A percentile compares a stretch with the other conserved stretches of the same genome.
Conservation (phyloP, 2,888 invertebrate species). For the Agrotis segetum region DNA sequence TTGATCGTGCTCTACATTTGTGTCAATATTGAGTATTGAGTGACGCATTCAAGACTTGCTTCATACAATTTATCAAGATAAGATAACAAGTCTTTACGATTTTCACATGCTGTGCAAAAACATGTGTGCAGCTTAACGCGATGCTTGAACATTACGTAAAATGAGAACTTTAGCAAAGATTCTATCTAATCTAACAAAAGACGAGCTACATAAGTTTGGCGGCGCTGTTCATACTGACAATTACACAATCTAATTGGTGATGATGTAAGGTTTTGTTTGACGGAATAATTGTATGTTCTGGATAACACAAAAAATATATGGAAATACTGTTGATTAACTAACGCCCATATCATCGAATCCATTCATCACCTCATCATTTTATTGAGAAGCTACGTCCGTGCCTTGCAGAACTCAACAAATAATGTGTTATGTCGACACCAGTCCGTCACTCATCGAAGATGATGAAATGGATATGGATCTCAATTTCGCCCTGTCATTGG, state of each 20-base stretch:
- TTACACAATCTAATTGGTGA: conserved; percentile 80
- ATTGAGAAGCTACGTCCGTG: conserved; percentile 63
- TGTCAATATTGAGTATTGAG: conserved; percentile 67
- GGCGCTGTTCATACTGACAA: conserved; percentile 76
- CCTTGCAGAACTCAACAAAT: conserved; percentile 67
- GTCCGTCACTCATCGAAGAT: conserved; percentile 70
- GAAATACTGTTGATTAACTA: conserved; percentile 75
- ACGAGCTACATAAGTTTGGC: conserved; percentile 81
- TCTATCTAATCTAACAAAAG: conserved; percentile 80
- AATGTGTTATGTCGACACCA: conserved; percentile 72
- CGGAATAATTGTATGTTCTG: conserved; percentile 79
- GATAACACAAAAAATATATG: conserved; percentile 68
- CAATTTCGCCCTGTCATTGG: conserved; percentile 73
- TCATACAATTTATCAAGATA: conserved; percentile 37
- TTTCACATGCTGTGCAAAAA: conserved; percentile 66
- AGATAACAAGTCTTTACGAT: conserved; percentile 34
- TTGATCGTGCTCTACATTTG: conserved; percentile 61
- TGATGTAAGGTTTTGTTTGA: conserved; percentile 80
- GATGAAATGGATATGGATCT: conserved; percentile 76
- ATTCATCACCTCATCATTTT: conserved; percentile 70
- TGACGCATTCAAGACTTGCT: conserved; percentile 55
- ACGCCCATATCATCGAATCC: conserved; percentile 68
- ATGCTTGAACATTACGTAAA: conserved; percentile 77
- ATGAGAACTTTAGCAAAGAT: conserved; percentile 72
- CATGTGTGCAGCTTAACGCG: conserved; percentile 66